Percentiles rank a stretch among this genome's conserved stretches.
Conservation (phyloP, 2,888 invertebrate species). For the Geophilus truncorum region DNA sequence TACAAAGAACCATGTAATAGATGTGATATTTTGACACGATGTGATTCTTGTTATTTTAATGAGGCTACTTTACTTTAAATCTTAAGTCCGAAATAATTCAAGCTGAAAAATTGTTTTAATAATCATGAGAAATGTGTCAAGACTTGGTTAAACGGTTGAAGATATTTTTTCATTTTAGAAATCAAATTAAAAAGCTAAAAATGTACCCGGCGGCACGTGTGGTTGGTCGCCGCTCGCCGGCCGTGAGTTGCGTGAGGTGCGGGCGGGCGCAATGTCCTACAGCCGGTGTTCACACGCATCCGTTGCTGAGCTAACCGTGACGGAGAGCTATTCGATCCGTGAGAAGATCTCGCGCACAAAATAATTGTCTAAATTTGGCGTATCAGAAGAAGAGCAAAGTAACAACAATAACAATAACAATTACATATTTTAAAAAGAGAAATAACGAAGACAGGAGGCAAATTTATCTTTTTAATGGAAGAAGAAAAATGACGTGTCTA, state of each 20-base stretch:
- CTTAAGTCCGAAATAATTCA: not conserved
- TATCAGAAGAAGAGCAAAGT: not conserved
- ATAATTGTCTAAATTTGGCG: constrained; percentile 20
- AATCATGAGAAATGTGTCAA: not conserved
- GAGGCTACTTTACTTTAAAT: not conserved
- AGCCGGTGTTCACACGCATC: not conserved
- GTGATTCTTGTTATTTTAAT: not conserved
- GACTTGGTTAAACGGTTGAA: not conserved
- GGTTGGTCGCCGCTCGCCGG: not conserved
- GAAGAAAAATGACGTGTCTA: not conserved
- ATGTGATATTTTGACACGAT: not conserved
- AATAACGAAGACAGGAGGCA: not conserved
- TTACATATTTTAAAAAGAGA: not conserved
- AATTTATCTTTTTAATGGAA: not conserved
- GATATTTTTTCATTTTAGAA: not conserved
- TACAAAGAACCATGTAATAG: not conserved
- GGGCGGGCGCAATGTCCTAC: constrained; percentile 3
- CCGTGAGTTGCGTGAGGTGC: constrained; percentile 7
- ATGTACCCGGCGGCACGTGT: not conserved
- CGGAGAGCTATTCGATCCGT: constrained; percentile 7
- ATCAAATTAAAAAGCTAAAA: not conserved
- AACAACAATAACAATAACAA: not conserved
- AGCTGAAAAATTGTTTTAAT: not conserved
- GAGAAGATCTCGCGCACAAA: constrained; percentile 15
- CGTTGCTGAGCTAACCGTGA: constrained; percentile 8